These are phyloP conservation scores for Amiota minor DNA, from an alignment of 2,888 invertebrate genomes.

Conservation along the genomic window DNA sequence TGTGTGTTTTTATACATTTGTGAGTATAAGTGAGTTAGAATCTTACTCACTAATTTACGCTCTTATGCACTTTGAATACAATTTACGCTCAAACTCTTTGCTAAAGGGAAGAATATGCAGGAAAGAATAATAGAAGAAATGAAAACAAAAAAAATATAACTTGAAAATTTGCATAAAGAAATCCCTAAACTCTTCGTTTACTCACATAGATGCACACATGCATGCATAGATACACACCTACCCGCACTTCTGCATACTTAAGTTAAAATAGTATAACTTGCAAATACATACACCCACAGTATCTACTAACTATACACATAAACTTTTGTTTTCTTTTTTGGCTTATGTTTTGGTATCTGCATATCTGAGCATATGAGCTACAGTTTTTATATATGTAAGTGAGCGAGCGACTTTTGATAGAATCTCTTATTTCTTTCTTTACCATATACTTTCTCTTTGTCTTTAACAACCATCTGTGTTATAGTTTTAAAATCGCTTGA, in stretches of 20 bases:
- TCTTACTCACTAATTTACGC: constrained; percentile 53
- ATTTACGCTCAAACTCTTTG: constrained; percentile 42
- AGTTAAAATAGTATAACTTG: constrained; percentile 58
- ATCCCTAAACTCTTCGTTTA: constrained; percentile 52
- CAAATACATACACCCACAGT: constrained; percentile 47
- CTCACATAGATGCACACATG: constrained; percentile 32
- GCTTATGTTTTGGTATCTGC: not conserved
- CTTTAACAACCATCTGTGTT: constrained; percentile 29
- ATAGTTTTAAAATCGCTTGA: constrained; percentile 31
- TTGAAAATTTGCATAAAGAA: constrained; percentile 62
- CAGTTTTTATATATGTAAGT: not conserved
- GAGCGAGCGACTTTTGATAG: no score
- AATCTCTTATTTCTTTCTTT: no score
- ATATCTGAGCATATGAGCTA: not conserved
- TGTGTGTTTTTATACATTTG: constrained; percentile 53
- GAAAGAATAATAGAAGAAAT: no score
- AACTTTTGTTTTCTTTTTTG: not conserved
- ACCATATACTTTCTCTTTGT: not conserved
- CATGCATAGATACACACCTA: constrained; percentile 1
- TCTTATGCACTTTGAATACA: constrained; percentile 56
- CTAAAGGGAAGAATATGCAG: no score
- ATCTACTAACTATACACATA: not conserved
- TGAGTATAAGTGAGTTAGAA: constrained; percentile 34
- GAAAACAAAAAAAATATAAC: constrained; percentile 22
- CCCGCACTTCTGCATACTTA: constrained; percentile 47